phyloP scores from a whole-genome alignment of 2,888 invertebrate species.

The Eudasyphora cyanicolor region DNA sequence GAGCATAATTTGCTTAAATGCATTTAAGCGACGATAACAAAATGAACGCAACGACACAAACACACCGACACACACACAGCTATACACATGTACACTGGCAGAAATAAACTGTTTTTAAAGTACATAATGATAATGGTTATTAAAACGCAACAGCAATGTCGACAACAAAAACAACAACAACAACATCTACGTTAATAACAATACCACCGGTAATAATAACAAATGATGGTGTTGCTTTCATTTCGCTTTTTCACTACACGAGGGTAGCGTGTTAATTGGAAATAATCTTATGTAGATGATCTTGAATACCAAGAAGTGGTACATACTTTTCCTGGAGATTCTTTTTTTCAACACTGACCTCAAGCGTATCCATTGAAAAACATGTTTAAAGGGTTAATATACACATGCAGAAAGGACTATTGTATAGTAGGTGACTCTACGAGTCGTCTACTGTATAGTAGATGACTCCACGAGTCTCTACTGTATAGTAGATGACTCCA shows the following conservation, averaged over 20 bases:
- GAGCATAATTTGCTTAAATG: slow-evolving; percentile 51
- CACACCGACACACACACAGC: not conserved
- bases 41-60: not conserved
- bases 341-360: no score
- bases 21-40: slow-evolving; percentile 30
- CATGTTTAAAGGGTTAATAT: no score
- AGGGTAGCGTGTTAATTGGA: not conserved
- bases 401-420: no score
- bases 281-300: no score
- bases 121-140: slow-evolving; percentile 52
- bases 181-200: no score
- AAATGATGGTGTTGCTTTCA: slow-evolving; percentile 47
- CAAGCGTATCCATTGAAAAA: no score
- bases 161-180: slow-evolving; percentile 6
- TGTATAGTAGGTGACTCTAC: no score
- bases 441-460: no score
- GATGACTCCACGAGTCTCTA: no score
- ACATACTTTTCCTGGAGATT: no score
- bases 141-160: slow-evolving; percentile 41
- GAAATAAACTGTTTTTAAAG: slow-evolving; percentile 51
- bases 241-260: not conserved
- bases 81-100: not conserved
- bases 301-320: no score
- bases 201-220: slow-evolving; percentile 6
- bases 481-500: no score